Evolutionary conservation across 2,797 vertebrate genomes (phyloP), one percentile per base, ranked within the genome.

Genomic region (Anguilla megastoma): DNA sequence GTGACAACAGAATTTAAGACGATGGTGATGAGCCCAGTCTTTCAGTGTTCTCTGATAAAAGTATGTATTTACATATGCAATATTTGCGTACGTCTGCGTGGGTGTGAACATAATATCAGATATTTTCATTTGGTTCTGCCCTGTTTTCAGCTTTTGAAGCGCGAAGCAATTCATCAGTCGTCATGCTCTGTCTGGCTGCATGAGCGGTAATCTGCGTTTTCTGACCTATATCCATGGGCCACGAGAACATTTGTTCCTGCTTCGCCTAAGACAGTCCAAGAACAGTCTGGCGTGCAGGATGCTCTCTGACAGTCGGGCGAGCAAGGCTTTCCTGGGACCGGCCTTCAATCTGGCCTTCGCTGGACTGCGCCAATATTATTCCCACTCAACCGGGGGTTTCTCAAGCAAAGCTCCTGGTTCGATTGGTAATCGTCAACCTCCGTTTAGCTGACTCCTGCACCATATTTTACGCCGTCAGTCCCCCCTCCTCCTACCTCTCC

Each of bases 161-260:
- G 79, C 54, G 56, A 24, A 63, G 80, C 79, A 84, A 89, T 66
- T 87, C 30, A 56, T 87, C 84, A 74, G 63, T 69, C n/a, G 24
- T 69, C n/a, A n/a, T 27, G 6, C 2, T 69, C 63, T 27, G 4
- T 56, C 60, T 27, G 12, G 60, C 41, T 36, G 36, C 45, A 36
- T 33, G 80, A 88, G 66, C 41, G 50, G 21, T 33, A 85, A 50
- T 86, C 85, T 88, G 85, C 27, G 69, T 86, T 82, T 82, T 88
- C 74, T 88, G 87, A 86, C 89, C 88, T 88, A 74, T 63, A 89
- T 91, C 87, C 54, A 9, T 30, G 16, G 86, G 66, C 60, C 33
- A 24, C 54, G 16, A 66, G 27, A 71, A 50, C n/a, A 60, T 71
- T 21, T 5, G 33, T 48, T 36, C 45, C 69, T 10, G 30, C 24